Evolutionary conservation across 2,113 vertebrate species (phyloP).

Genomic region (Zootoca vivipara): DNA sequence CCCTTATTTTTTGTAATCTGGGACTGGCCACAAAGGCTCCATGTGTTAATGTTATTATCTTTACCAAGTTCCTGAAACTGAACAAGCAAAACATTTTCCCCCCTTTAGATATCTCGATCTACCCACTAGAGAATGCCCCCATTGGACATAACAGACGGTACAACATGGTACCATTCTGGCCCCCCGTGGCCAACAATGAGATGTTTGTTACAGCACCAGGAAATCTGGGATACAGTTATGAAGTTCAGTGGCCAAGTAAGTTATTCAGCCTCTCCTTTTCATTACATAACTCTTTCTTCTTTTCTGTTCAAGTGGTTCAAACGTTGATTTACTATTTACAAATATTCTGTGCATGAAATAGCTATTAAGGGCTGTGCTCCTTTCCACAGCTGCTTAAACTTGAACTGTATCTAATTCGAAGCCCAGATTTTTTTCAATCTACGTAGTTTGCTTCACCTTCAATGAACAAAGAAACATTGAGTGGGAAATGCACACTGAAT

Average conservation of each 20-base stretch:
- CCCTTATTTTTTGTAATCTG: not conserved
- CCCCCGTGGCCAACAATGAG: slow-evolving; percentile 90
- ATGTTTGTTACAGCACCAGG: slow-evolving; percentile 93
- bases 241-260: slow-evolving; percentile 93
- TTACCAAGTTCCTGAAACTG: not conserved
- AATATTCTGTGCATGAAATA: not conserved
- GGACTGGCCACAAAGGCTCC: too few species aligned
- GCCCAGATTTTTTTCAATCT: not conserved
- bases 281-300: not conserved
- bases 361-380: not conserved
- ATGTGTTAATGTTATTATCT: not conserved
- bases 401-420: not conserved
- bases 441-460: not conserved
- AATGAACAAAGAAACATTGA: not conserved
- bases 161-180: slow-evolving; percentile 99
- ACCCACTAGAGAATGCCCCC: slow-evolving; percentile 93
- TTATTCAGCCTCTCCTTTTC: not conserved
- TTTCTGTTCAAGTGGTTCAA: not conserved
- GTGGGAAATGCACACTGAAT: not conserved
- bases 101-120: slow-evolving; percentile 81
- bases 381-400: not conserved
- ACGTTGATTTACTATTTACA: slow-evolving; percentile 3
- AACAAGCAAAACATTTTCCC: slow-evolving; percentile 43
- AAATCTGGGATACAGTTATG: slow-evolving; percentile 92
- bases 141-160: slow-evolving; percentile 94